Base-by-base conservation (phyloP, 53 echinoderm and acorn worm genomes). In the Henricia sp. region DNA sequence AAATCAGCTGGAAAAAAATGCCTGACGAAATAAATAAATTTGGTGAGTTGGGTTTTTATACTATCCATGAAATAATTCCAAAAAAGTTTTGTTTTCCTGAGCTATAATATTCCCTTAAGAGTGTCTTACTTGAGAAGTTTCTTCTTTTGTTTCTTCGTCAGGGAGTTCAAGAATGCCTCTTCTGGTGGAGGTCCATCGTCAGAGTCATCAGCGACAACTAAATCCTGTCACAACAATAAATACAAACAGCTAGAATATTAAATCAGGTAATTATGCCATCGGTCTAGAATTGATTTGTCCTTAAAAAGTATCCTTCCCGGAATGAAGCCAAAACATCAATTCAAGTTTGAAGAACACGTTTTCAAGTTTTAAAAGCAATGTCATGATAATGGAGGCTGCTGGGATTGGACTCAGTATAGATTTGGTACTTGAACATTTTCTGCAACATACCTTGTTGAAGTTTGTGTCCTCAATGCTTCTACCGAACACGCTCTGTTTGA, bases 121-220 rank as follows among this genome's bases (percentile, higher is more conserved):
- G 13, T 55, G 51, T 82, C 95, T 90, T 89, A 93, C 96, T 89
- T 96, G 36, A 96, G 96, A 25, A 96, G 68, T 88, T 96, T 96
- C 82, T 91, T 88, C 72, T 96, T 96, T 34, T 96, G 94, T 53
- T 96, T 92, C 74, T 86, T 96, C n/a, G 96, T 91, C 34, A 96
- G 82, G 17, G 96, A 88, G 39, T 86, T 93, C 48, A 96, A 73
- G 90, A 96, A 96, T 6, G 94, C 90, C 14, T 89, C 91, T 53
- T 96, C 95, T 21, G 91, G 91, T 12, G 82, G 87, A 3, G 75
- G 72, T 17, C 90, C 89, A 55, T 89, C 92, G 24, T 92, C 89
- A n/a, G 87, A 87, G 12, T 93, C 95, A 52, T 96, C 92, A 29
- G 90, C 92, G 68, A 70, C 91, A 70, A 96, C 89, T 13, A 93